Evolutionary conservation across 2,113 vertebrate species (phyloP).

Genomic region (Litocranius walleri): DNA sequence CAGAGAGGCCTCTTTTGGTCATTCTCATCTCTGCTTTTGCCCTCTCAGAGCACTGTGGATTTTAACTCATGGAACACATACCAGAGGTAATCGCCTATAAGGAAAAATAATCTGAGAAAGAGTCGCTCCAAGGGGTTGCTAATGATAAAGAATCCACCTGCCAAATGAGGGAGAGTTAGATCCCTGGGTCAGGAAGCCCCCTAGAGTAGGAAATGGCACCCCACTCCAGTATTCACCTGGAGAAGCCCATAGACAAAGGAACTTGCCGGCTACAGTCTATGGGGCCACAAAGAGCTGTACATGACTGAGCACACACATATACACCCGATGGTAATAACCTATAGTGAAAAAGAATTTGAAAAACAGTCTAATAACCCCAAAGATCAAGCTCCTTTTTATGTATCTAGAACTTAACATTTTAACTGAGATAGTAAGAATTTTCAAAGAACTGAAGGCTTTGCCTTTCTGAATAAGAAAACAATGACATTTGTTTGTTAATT

Average conservation of each 20-base stretch:
- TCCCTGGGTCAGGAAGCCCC: neutral
- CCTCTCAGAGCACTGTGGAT: neutral
- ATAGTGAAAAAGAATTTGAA: neutral
- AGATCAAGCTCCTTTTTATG: neutral
- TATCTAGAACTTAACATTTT: neutral
- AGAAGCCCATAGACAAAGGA: neutral
- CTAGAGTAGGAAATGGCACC: neutral
- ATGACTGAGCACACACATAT: rapidly evolving
- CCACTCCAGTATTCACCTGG: neutral
- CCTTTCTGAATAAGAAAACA: neutral
- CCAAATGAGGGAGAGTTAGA: neutral
- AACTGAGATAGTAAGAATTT: neutral
- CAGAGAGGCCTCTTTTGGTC: neutral
- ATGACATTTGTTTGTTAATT: neutral
- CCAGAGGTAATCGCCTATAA: neutral
- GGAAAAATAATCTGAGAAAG: neutral
- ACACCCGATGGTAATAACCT: neutral
- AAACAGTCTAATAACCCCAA: neutral
- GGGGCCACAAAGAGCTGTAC: neutral
- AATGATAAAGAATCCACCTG: neutral
- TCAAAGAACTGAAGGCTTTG: neutral
- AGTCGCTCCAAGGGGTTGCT: neutral
- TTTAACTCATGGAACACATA: neutral
- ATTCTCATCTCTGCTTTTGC: neutral
- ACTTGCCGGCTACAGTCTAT: neutral